These are phyloP conservation scores for Acinonyx jubatus DNA, from an alignment of 2,113 vertebrate species.

Conservation along the genomic window DNA sequence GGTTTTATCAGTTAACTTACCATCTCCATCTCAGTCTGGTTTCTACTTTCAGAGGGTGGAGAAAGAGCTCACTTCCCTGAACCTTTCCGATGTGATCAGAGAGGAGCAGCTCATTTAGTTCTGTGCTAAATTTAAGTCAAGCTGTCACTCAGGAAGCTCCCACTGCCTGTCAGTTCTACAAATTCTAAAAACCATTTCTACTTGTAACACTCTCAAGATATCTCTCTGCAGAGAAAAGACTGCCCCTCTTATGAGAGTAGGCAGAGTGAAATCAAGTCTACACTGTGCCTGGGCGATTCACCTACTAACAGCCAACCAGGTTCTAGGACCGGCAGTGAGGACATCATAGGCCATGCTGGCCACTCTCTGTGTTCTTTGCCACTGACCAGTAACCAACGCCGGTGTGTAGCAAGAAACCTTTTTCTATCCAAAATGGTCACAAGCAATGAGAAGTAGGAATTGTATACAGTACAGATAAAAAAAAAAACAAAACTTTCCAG, in stretches of 20 bases:
- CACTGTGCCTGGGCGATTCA: background rate
- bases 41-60: background rate
- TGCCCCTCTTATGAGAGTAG: background rate
- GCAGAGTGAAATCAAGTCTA: background rate
- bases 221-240: background rate
- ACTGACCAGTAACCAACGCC: background rate
- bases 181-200: slow-evolving; percentile 41
- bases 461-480: slow-evolving; percentile 63
- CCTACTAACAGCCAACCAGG: background rate
- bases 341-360: background rate
- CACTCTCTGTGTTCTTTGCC: background rate
- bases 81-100: slow-evolving; percentile 27
- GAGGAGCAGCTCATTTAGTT: background rate
- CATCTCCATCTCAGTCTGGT: slow-evolving; percentile 32
- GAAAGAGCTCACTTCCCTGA: background rate
- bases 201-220: slow-evolving; percentile 21
- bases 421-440: slow-evolving; percentile 32
- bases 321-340: background rate
- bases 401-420: background rate
- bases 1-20: background rate
- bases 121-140: slow-evolving; percentile 67
- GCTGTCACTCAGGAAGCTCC: slow-evolving; percentile 62
- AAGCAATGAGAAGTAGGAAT: slow-evolving; percentile 42
- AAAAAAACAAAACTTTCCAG: slow-evolving; percentile 38
- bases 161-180: slow-evolving; percentile 50